Evolutionary conservation across 2,888 invertebrate species (phyloP).

Genomic region (Zelleria hepariella): DNA sequence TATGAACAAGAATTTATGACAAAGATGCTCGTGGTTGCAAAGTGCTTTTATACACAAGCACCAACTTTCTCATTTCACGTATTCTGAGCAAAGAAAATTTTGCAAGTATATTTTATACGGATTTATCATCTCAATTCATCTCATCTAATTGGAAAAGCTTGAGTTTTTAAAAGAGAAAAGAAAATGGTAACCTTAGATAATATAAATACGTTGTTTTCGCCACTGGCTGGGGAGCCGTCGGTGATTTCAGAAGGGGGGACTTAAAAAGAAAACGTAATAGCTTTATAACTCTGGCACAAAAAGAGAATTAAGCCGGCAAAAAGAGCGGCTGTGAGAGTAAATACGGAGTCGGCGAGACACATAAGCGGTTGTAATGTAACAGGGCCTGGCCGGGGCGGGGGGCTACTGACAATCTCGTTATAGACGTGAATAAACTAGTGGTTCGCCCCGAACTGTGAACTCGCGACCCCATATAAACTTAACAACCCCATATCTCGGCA

Average conservation of each 20-base stretch:
- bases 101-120: neutral
- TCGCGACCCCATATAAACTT: too few species aligned
- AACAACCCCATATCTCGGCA: too few species aligned
- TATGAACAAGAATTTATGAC: constrained; percentile 5
- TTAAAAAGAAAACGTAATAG: constrained; percentile 42
- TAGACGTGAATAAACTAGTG: constrained; percentile 69
- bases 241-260: constrained; percentile 27
- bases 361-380: constrained; percentile 22
- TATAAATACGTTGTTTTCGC: constrained; percentile 4
- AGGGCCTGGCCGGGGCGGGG: constrained; percentile 30
- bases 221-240: constrained; percentile 12
- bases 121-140: neutral
- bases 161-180: neutral
- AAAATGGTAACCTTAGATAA: neutral
- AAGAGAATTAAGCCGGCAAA: constrained; percentile 47
- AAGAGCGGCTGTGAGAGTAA: constrained; percentile 47
- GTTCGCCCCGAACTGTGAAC: too few species aligned
- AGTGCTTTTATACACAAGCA: neutral
- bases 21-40: constrained; percentile 1
- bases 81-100: neutral
- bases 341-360: constrained; percentile 36
- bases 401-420: constrained; percentile 65
- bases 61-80: neutral
- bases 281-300: constrained; percentile 40
- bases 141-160: constrained; percentile 1